Percentiles rank a stretch among this genome's conserved stretches.
Conservation (phyloP, 1,140 invertebrate genomes). For the Heliconius himera region DNA sequence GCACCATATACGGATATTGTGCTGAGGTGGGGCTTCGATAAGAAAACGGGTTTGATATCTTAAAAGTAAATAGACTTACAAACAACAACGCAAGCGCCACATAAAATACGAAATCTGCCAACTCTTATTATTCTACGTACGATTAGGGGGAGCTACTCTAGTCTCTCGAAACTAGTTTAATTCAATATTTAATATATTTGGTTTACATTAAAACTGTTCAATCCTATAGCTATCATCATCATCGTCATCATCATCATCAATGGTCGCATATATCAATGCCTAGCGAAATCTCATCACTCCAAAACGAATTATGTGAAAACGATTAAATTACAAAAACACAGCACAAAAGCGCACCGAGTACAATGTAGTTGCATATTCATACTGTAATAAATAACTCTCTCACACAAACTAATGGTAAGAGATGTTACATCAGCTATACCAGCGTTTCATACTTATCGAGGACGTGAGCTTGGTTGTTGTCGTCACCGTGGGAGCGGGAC, state of each 20-base stretch:
- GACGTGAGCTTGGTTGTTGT: slow-evolving; percentile 65
- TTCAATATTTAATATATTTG: slow-evolving; percentile 57
- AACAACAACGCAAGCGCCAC: slow-evolving; percentile 43
- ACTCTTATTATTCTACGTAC: slow-evolving; percentile 46
- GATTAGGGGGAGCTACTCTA: slow-evolving; percentile 49
- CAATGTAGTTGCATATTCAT: slow-evolving; percentile 29
- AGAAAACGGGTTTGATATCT: slow-evolving; percentile 27
- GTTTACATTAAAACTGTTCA: slow-evolving; percentile 53
- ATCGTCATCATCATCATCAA: background rate
- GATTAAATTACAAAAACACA: slow-evolving; percentile 33
- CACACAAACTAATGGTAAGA: slow-evolving; percentile 41
- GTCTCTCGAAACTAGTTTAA: slow-evolving; percentile 50
- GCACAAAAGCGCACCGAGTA: slow-evolving; percentile 4
- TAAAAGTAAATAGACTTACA: slow-evolving; percentile 33
- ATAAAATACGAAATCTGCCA: slow-evolving; percentile 50
- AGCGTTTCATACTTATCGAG: slow-evolving; percentile 81
- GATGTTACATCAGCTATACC: slow-evolving; percentile 58
- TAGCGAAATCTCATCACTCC: slow-evolving; percentile 49
- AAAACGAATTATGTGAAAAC: slow-evolving; percentile 45
- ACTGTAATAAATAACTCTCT: slow-evolving; percentile 16
- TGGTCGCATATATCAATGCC: slow-evolving; percentile 43
- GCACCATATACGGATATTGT: slow-evolving; percentile 66
- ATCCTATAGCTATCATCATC: slow-evolving; percentile 33
- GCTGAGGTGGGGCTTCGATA: slow-evolving; percentile 57
- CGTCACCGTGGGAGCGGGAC: slow-evolving; percentile 71